phyloP scores from a whole-genome alignment of 1,140 invertebrate genomes.

The Hormaphis cornu region DNA sequence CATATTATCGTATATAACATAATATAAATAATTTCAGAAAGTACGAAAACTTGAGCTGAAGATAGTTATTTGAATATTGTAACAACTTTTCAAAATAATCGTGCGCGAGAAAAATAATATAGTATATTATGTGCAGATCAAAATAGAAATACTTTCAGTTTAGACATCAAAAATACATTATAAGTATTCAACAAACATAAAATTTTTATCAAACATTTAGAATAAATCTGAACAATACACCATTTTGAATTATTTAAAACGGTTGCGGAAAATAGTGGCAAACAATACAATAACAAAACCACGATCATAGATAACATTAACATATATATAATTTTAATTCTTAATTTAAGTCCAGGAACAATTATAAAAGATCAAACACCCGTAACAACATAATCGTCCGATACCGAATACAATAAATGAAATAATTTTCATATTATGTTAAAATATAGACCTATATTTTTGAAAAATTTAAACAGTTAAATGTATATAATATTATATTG shows the following conservation, averaged over 20 bases:
- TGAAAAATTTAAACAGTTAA: background rate
- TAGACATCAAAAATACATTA: background rate
- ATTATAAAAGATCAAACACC: background rate
- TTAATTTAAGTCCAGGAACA: background rate
- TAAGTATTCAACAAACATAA: background rate
- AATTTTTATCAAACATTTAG: background rate
- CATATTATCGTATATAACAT: background rate
- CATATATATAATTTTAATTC: background rate
- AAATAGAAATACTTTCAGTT: background rate
- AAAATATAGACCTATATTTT: too few relatives aligned
- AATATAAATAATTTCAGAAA: background rate
- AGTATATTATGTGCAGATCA: background rate
- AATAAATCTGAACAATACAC: background rate
- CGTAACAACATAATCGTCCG: too few relatives aligned
- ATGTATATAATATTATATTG: background rate
- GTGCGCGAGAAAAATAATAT: background rate
- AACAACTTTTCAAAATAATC: background rate
- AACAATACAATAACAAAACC: background rate
- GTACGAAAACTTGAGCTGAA: background rate
- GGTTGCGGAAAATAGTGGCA: background rate
- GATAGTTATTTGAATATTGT: background rate
- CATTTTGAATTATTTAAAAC: background rate
- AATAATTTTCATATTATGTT: too few relatives aligned
- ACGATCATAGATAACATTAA: background rate
- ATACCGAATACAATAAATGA: too few relatives aligned